Evolutionary conservation across 2,888 invertebrate genomes (phyloP).

Genomic region (Mycogona germanica): DNA sequence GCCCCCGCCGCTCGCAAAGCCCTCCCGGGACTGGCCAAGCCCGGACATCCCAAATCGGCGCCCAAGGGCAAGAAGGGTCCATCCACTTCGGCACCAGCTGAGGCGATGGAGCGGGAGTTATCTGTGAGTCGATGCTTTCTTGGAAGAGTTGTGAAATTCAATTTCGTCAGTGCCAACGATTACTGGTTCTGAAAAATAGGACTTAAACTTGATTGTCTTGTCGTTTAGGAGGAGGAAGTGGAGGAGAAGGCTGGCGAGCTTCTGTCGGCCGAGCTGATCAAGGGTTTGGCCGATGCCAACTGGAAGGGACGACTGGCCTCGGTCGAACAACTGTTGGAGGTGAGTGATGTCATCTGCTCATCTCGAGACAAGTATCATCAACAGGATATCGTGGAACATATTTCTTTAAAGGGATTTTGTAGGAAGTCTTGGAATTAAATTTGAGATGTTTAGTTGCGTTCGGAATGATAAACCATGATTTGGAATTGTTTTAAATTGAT

Average conservation of each 20-base stretch:
- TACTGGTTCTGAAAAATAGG: not conserved
- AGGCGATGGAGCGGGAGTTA: conserved; percentile 16
- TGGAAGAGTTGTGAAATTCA: not conserved
- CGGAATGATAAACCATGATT: too few species aligned
- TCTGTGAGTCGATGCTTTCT: conserved; percentile 4
- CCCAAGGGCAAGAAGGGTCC: conserved; percentile 42
- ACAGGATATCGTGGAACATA: not conserved
- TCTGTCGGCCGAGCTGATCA: conserved; percentile 48
- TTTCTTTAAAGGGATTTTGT: not conserved
- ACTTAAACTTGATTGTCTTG: conserved; percentile 8
- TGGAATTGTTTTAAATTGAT: too few species aligned
- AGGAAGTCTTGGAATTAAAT: not conserved
- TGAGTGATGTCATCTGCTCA: conserved; percentile 22
- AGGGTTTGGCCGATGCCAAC: conserved; percentile 59
- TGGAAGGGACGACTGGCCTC: conserved; percentile 74
- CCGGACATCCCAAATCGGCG: not conserved
- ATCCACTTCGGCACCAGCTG: conserved; percentile 45
- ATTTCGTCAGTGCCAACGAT: conserved; percentile 13
- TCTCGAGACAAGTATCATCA: too few species aligned
- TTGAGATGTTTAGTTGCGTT: too few species aligned
- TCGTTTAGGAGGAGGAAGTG: conserved; percentile 54
- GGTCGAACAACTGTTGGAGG: conserved; percentile 54
- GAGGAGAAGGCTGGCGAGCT: conserved; percentile 55
- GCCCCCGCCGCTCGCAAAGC: not conserved
- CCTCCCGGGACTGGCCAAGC: not conserved